Evolutionary conservation across 2,113 vertebrate genomes (phyloP).

Genomic region (Tapirus terrestris): DNA sequence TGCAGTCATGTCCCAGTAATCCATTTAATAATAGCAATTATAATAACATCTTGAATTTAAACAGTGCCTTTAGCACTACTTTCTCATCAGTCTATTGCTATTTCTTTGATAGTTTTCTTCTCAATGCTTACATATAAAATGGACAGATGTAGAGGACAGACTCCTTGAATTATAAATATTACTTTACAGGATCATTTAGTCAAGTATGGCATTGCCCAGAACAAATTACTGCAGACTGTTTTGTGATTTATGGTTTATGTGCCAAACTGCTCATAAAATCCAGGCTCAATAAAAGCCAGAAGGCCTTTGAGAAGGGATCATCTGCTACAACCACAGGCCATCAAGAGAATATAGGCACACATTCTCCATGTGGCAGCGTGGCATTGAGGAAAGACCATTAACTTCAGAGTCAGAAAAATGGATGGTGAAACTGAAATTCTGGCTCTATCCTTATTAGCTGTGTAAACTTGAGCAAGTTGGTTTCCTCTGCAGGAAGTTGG

Average conservation of each 20-base stretch:
- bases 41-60: conserved; percentile 51
- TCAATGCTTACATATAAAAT: conserved; percentile 21
- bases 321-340: background rate
- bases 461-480: background rate
- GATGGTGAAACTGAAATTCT: background rate
- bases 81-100: conserved; percentile 16
- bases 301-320: conserved; percentile 37
- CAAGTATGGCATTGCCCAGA: background rate
- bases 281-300: conserved; percentile 10
- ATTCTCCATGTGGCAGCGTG: background rate
- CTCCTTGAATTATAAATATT: conserved; percentile 50
- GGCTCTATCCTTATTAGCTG: background rate
- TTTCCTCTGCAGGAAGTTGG: background rate
- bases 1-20: conserved; percentile 43
- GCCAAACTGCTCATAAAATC: conserved; percentile 50
- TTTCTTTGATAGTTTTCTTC: conserved; percentile 28
- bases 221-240: conserved; percentile 34
- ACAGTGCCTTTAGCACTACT: conserved; percentile 7
- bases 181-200: conserved; percentile 30
- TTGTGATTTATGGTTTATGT: conserved; percentile 17
- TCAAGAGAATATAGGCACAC: background rate
- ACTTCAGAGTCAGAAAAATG: background rate
- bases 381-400: background rate
- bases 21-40: conserved; percentile 51
- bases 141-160: background rate